A percentile compares a stretch with the other conserved stretches of the same genome.
phyloP scores from a whole-genome alignment of 2,113 vertebrate genomes.

The Dicentrarchus labrax region DNA sequence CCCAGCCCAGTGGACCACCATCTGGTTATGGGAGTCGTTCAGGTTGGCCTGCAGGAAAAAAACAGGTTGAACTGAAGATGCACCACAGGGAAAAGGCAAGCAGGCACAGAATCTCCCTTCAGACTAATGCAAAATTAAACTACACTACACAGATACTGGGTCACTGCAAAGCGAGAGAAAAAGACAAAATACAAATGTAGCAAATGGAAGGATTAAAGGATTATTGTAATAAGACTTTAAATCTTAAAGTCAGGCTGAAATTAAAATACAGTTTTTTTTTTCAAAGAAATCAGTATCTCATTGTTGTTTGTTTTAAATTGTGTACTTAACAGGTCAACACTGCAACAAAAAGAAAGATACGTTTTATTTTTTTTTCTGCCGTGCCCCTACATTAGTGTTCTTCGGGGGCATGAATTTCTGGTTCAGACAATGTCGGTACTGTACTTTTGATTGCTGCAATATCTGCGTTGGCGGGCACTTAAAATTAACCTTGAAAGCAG shows the following conservation, averaged over 20 bases:
- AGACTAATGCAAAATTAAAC: background rate
- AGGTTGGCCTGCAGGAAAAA: slow-evolving; percentile 89
- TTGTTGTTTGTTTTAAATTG: background rate
- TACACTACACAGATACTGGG: too few relatives aligned
- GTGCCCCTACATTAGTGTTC: background rate
- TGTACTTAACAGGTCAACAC: background rate
- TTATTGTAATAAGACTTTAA: background rate
- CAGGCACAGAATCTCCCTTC: background rate
- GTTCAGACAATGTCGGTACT: too few relatives aligned
- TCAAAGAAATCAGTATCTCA: background rate
- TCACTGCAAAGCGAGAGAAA: background rate
- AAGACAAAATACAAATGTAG: background rate
- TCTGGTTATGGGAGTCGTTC: slow-evolving; percentile 98
- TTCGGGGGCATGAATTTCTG: background rate
- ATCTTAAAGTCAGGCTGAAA: too few relatives aligned
- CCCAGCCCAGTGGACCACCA: slow-evolving; percentile 99
- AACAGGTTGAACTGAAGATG: slow-evolving; percentile 3
- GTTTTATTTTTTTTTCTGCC: background rate
- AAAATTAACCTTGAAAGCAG: too few relatives aligned
- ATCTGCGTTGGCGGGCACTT: too few relatives aligned
- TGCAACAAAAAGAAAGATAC: background rate
- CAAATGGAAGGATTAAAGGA: background rate
- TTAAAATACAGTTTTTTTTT: too few relatives aligned
- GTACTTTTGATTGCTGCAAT: too few relatives aligned
- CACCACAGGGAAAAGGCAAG: background rate